Evolutionary conservation across 2,113 vertebrate species (phyloP), one percentile per base, ranked within the genome.

Genomic region (Phylloscopus whistleri): DNA sequence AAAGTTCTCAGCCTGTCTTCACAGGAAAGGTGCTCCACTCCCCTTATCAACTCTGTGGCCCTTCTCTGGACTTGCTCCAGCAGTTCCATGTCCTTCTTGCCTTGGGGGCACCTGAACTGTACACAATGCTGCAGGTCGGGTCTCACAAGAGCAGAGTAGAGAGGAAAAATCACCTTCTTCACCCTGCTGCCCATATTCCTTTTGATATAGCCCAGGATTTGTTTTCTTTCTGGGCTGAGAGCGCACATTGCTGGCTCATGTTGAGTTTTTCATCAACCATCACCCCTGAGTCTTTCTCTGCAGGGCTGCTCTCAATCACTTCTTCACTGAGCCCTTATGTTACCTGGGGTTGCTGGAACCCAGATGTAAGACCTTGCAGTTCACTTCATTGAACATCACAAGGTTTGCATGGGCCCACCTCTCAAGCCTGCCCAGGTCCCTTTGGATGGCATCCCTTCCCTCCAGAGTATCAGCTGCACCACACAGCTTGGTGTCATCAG

Each of bases 221-320:
- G 10, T 43, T 33, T 51, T 22, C 18, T 81, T 58, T 66, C 19
- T 44, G 59, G 31, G 37, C 19, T 81, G 44, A 43, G 37, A 33
- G 22, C 0, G 0, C 21, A 58, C 15, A 33, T 22, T 51, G 19
- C 27, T 2, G 1, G 59, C 15, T 52, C 37, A 44, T 20, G 27
- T 16, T 28, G 35, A 37, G 22, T 37, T 59, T 63, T 81, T n/a
- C 21, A 43, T 49, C 52, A 80, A 6, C 51, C 26, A 23, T 43
- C 35, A n/a, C 6, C 23, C 18, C 37, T 8, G 14, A n/a, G 19
- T 30, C 44, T 24, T 81, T 46, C 37, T 67, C 22, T 35, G 28
- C 33, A 74, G 37, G 33, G 44, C 44, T 58, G 18, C 44, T 66
- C 33, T 28, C 31, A 51, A 7, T 37, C 15, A 22, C 13, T 49